phyloP scores from a whole-genome alignment of 2,113 vertebrate genomes.

The Corythornis madagascariensis region DNA sequence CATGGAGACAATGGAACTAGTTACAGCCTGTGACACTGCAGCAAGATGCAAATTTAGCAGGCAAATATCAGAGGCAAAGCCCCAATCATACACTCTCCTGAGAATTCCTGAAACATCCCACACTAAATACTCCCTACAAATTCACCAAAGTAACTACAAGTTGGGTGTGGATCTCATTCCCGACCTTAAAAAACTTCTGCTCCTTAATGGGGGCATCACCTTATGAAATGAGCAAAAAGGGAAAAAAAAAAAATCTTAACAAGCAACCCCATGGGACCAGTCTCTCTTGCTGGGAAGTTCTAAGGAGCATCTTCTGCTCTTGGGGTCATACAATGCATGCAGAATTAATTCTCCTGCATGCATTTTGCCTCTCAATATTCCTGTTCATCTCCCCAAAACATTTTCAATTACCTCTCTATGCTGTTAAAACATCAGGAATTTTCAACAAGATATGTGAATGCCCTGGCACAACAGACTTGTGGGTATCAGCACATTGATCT shows the following conservation, averaged over 20 bases:
- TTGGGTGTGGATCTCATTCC: background rate
- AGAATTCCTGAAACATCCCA: background rate
- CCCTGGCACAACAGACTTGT: background rate
- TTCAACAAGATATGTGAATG: background rate
- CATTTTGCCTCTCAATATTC: background rate
- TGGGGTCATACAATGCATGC: background rate
- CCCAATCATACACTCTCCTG: background rate
- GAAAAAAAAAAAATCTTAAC: background rate
- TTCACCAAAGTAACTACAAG: background rate
- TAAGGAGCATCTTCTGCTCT: background rate
- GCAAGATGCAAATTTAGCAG: background rate
- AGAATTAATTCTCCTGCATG: background rate
- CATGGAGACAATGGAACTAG: accelerated
- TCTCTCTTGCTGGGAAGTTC: background rate
- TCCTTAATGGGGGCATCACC: background rate
- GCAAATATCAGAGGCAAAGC: background rate
- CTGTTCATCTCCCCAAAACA: background rate
- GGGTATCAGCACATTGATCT: background rate
- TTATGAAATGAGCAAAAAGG: background rate
- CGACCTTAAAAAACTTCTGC: constrained; percentile 26
- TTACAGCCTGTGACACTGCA: background rate
- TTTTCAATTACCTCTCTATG: background rate
- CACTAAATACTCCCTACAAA: background rate
- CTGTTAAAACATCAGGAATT: background rate
- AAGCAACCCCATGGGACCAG: background rate